Evolutionary conservation across 2,113 vertebrate species (phyloP).

Genomic region (Pedionomus torquatus): DNA sequence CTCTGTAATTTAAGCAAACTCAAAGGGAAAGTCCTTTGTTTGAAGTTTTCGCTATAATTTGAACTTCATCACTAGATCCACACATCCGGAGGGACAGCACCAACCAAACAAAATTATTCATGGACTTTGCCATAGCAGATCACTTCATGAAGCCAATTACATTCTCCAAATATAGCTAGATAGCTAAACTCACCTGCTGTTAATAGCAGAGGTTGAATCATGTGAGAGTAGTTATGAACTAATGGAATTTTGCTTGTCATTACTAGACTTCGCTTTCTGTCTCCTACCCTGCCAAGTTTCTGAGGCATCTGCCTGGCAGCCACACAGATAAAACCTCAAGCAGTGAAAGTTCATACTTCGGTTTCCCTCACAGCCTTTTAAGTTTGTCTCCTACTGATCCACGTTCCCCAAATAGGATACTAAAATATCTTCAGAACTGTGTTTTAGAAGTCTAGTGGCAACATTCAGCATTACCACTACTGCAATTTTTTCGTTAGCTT

Average conservation of each 20-base stretch:
- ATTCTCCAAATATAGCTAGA: background rate
- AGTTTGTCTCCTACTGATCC: background rate
- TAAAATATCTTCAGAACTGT: background rate
- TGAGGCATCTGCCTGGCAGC: slow-evolving; percentile 13
- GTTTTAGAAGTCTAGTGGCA: background rate
- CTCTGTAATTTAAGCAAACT: background rate
- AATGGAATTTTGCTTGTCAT: background rate
- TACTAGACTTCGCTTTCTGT: background rate
- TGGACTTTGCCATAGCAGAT: background rate
- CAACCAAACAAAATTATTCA: background rate
- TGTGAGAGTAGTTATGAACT: background rate
- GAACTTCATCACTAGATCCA: background rate
- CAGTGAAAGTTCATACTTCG: background rate
- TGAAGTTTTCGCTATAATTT: background rate
- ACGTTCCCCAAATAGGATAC: background rate
- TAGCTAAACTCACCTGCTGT: slow-evolving; percentile 30
- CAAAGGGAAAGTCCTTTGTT: background rate
- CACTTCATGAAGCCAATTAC: background rate
- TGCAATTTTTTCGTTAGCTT: background rate
- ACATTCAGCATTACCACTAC: background rate
- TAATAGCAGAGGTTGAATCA: background rate
- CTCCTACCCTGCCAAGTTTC: slow-evolving; percentile 23
- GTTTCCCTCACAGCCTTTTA: background rate
- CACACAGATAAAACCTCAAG: background rate
- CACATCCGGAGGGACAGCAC: background rate